Conservation (phyloP, 2,888 invertebrate genomes). For the Drosophila mayaguana region DNA sequence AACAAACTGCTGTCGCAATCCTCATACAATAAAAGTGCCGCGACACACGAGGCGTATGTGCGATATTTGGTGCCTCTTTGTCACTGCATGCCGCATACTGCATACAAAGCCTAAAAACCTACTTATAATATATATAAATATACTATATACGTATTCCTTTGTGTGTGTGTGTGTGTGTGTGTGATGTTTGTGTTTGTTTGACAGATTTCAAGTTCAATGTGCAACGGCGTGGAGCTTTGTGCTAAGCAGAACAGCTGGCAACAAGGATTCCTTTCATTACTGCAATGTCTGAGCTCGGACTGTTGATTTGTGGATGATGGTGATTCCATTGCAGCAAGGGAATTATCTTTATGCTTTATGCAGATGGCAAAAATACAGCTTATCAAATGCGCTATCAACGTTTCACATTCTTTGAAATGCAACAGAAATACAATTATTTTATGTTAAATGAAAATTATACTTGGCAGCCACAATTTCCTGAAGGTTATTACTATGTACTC, state of each 20-base stretch:
- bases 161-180: conserved; percentile 2
- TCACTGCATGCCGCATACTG: too few species aligned
- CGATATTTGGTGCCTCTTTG: conserved; percentile 48
- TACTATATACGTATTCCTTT: not conserved
- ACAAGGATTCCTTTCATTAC: conserved; percentile 23
- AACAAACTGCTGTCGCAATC: not conserved
- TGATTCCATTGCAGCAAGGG: not conserved
- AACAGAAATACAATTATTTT: too few species aligned
- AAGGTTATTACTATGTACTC: not conserved
- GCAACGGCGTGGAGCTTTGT: conserved; percentile 16
- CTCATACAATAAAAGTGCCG: conserved; percentile 24
- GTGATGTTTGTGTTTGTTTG: conserved; percentile 15
- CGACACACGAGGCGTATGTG: conserved; percentile 55
- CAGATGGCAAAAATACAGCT: not conserved
- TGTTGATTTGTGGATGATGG: conserved; percentile 30
- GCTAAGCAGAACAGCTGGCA: conserved; percentile 23
- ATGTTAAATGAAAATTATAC: too few species aligned
- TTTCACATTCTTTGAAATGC: too few species aligned
- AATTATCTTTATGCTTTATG: not conserved
- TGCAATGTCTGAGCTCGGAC: not conserved
- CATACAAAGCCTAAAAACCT: not conserved
- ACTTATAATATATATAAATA: not conserved
- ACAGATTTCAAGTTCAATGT: conserved; percentile 44
- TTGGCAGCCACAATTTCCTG: not conserved
- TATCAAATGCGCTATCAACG: too few species aligned